phyloP scores from a whole-genome alignment of 2,797 vertebrate species.

The Pseudopleuronectes americanus region DNA sequence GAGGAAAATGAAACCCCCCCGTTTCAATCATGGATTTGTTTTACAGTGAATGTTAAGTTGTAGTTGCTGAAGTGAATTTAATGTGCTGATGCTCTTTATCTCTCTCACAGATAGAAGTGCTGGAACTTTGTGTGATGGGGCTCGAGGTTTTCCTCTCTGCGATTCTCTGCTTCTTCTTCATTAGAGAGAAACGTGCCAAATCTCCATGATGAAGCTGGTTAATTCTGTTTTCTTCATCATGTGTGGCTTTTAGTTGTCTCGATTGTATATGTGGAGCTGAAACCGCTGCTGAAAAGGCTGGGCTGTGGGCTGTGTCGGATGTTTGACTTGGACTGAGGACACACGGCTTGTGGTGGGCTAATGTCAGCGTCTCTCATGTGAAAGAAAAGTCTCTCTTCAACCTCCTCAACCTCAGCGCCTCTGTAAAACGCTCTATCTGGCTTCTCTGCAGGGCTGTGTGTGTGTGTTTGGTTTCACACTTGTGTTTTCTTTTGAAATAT shows the following conservation, averaged over 20 bases:
- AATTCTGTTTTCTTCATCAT: not conserved
- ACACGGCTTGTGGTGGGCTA: constrained; percentile 47
- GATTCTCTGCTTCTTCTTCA: constrained; percentile 72
- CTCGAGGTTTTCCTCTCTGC: constrained; percentile 69
- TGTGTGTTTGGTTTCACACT: constrained; percentile 52
- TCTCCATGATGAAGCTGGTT: constrained; percentile 21
- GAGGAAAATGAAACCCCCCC: rapidly evolving
- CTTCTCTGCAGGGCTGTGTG: not conserved
- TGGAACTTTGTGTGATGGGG: constrained; percentile 72
- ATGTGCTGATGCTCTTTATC: constrained; percentile 17
- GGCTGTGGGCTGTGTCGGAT: constrained; percentile 51
- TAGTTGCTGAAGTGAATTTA: not conserved
- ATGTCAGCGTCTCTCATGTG: constrained; percentile 36
- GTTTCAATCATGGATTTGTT: not conserved
- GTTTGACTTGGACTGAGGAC: constrained; percentile 28
- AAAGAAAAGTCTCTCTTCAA: constrained; percentile 29
- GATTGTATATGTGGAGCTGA: constrained; percentile 5
- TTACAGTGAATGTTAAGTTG: not conserved
- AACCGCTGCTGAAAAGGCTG: constrained; percentile 7
- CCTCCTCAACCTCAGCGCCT: not conserved
- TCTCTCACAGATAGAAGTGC: constrained; percentile 70
- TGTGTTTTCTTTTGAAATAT: constrained; percentile 42
- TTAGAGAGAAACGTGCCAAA: constrained; percentile 36
- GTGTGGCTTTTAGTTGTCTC: constrained; percentile 24
- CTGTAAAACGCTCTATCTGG: not conserved